phyloP scores from a whole-genome alignment of 2,888 invertebrate genomes.

The Agrochola lychnidis region DNA sequence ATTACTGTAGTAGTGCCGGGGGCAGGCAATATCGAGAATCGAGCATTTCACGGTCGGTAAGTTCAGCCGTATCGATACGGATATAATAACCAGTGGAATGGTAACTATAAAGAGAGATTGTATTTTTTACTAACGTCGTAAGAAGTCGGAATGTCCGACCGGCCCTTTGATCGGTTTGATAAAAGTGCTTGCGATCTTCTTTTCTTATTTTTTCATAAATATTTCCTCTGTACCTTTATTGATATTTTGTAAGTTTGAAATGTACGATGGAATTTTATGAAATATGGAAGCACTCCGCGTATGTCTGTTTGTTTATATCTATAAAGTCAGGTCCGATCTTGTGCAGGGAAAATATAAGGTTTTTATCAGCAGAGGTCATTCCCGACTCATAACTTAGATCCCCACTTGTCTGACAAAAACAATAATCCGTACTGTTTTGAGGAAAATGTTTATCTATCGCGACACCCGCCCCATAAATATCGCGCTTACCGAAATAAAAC shows the following conservation, averaged over 20 bases:
- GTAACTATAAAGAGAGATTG: constrained; percentile 91
- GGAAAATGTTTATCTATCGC: constrained; percentile 87
- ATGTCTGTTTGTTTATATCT: constrained; percentile 40
- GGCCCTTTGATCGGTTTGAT: constrained; percentile 90
- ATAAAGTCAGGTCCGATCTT: constrained; percentile 33
- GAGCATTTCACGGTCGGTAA: constrained; percentile 89
- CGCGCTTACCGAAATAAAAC: constrained; percentile 83
- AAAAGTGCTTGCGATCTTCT: constrained; percentile 87
- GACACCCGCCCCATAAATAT: constrained; percentile 89
- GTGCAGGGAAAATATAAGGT: constrained; percentile 58
- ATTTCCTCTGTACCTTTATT: constrained; percentile 82
- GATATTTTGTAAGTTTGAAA: constrained; percentile 78
- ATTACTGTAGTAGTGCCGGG: constrained; percentile 78
- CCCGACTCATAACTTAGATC: constrained; percentile 83
- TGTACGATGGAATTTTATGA: constrained; percentile 72
- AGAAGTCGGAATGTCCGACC: constrained; percentile 89
- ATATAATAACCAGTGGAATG: constrained; percentile 90
- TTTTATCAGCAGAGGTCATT: constrained; percentile 83
- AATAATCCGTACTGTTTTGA: constrained; percentile 88
- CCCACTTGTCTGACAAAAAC: constrained; percentile 85
- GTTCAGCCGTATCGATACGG: constrained; percentile 87
- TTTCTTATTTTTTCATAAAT: constrained; percentile 81
- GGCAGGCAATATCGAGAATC: constrained; percentile 84
- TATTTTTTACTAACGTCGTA: constrained; percentile 91
- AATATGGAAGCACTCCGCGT: constrained; percentile 46